Evolutionary conservation across 2,888 invertebrate species (phyloP), one percentile per base, ranked within the genome.

Genomic region (Agonopterix alstromeriana): DNA sequence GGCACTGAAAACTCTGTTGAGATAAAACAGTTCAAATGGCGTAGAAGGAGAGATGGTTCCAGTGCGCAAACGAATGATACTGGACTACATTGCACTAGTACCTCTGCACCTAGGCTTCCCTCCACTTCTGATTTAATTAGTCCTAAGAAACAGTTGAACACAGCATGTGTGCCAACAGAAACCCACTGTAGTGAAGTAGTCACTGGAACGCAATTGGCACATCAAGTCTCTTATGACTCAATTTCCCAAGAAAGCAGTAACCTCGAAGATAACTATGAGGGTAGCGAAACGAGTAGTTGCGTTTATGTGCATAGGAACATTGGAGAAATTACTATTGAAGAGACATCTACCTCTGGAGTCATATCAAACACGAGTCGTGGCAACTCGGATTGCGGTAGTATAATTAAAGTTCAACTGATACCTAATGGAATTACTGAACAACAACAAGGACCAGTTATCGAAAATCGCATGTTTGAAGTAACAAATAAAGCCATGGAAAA

Each of bases 401-500:
- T 27, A 5, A 5, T 7, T 5, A 27, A 27, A 3, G 27, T 27
- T 27, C 27, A 27, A 27, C 27, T 27, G 27, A 27, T 27, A 27
- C 2, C 27, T 5, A 27, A 27, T 27, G 7, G 27, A 27, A 27
- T 27, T 27, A 7, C 1, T 27, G 27, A 27, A 27, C 27, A 27
- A 17, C 17, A 17, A 27, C 27, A 27, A 27, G 27, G 27, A 27
- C 5, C 27, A 27, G 27, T 27, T 27, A 27, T 27, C 27, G 3
- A 27, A 27, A 27, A 27, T 7, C 27, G 65, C 8, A 73, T 77
- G 75, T 81, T 75, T 58, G 63, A 70, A 61, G 57, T 85, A 8
- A 70, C 65, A 7, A 63, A 61, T 51, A 52, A 60, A 36, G 52
- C 35, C 14, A 82, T 83, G 78, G 70, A 74, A 44, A 70, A 81